A percentile compares a stretch with the other conserved stretches of the same genome.
Evolutionary conservation across 2,888 invertebrate genomes (phyloP).

Genomic region (Sminthurinus aureus): DNA sequence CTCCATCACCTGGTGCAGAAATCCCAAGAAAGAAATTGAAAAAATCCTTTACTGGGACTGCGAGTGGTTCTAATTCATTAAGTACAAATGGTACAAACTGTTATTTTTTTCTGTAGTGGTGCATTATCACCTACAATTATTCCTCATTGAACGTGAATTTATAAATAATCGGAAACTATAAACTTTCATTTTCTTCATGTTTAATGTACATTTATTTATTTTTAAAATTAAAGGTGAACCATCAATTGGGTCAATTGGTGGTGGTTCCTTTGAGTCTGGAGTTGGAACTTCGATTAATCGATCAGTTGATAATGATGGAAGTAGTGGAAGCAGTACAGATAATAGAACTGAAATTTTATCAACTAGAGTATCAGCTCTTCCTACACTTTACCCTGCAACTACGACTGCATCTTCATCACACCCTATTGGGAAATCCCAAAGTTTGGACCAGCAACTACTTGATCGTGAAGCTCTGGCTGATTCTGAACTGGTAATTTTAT

Average conservation of each 20-base stretch:
- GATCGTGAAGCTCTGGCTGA: constrained; percentile 44
- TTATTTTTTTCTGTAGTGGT: neutral
- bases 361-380: constrained; percentile 51
- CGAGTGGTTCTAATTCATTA: constrained; percentile 48
- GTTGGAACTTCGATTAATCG: constrained; percentile 59
- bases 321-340: constrained; percentile 46
- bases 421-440: constrained; percentile 54
- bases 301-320: constrained; percentile 55
- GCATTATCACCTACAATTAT: neutral
- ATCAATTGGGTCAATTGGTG: neutral
- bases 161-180: too few species aligned
- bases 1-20: constrained; percentile 27
- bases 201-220: too few species aligned
- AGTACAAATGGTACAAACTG: constrained; percentile 58
- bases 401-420: neutral
- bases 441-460: constrained; percentile 49
- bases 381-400: constrained; percentile 52
- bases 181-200: too few species aligned
- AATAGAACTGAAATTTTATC: constrained; percentile 38
- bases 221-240: constrained; percentile 14
- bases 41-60: constrained; percentile 56
- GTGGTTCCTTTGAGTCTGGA: constrained; percentile 58
- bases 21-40: constrained; percentile 59
- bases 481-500: constrained; percentile 45
- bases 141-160: too few species aligned